These are phyloP conservation scores for Nemotelus pantherinus DNA, from an alignment of 2,888 invertebrate species.

Conservation along the genomic window DNA sequence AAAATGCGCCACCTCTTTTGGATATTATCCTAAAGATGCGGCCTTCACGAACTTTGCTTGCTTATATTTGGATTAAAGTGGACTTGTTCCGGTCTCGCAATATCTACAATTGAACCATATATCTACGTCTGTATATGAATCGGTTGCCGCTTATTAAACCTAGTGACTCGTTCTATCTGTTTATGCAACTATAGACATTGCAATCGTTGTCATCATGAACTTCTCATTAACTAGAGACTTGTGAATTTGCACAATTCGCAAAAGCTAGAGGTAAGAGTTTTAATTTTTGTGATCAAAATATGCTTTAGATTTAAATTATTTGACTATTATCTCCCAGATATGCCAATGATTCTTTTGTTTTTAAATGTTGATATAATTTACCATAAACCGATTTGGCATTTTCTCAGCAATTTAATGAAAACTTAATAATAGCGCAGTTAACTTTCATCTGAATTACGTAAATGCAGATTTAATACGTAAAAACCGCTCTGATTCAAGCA, in stretches of 20 bases:
- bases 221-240: slow-evolving; percentile 41
- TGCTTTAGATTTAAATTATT: slow-evolving; percentile 39
- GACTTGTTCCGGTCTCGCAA: no score
- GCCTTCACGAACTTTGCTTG: no score
- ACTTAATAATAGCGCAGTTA: no score
- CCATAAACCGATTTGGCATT: no score
- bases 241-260: slow-evolving; percentile 44
- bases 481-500: not conserved
- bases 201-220: slow-evolving; percentile 28
- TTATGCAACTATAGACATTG: not conserved
- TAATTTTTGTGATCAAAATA: slow-evolving; percentile 40
- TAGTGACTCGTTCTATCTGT: not conserved
- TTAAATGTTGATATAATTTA: not conserved
- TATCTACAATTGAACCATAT: no score
- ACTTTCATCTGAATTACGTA: no score
- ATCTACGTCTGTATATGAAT: no score
- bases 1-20: no score
- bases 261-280: slow-evolving; percentile 49
- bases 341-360: slow-evolving; percentile 34
- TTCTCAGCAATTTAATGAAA: no score
- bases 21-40: no score
- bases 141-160: not conserved
- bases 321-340: slow-evolving; percentile 45
- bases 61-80: no score
- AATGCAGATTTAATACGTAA: no score